Evolutionary conservation across 2,797 vertebrate genomes (phyloP).

Genomic region (Gephyroberyx darwinii): DNA sequence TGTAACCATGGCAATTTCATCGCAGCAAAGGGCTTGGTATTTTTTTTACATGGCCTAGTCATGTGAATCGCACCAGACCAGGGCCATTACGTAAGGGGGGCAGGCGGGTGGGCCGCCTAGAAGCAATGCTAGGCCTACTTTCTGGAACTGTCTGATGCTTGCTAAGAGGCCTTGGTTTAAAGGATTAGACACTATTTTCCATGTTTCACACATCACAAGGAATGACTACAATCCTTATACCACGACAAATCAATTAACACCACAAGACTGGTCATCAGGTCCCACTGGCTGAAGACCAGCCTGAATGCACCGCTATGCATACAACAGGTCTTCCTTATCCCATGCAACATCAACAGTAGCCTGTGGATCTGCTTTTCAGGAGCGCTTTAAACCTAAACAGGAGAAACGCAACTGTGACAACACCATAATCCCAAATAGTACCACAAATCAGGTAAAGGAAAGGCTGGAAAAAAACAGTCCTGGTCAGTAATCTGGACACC

Average conservation of each 20-base stretch:
- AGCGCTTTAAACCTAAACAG: background rate
- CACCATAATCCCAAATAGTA: constrained; percentile 24
- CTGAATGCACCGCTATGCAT: constrained; percentile 1
- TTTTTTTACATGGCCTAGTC: constrained; percentile 71
- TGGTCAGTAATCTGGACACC: constrained; percentile 57
- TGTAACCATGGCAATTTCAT: constrained; percentile 66
- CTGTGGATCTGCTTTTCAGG: constrained; percentile 1
- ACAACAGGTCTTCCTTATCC: constrained; percentile 14
- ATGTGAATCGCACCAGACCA: constrained; percentile 84
- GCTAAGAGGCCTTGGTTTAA: constrained; percentile 48
- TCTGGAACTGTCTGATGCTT: constrained; percentile 55
- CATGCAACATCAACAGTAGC: constrained; percentile 10
- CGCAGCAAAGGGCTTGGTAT: constrained; percentile 61
- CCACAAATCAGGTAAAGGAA: constrained; percentile 17
- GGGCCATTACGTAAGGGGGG: constrained; percentile 76
- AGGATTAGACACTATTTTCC: constrained; percentile 67
- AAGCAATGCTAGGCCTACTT: constrained; percentile 47
- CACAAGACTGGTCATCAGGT: constrained; percentile 49
- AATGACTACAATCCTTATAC: constrained; percentile 54
- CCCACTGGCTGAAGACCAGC: constrained; percentile 12
- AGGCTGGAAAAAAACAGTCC: constrained; percentile 61
- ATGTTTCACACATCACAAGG: constrained; percentile 58
- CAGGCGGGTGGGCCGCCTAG: constrained; percentile 58
- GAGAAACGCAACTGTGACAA: constrained; percentile 4
- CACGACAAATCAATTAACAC: constrained; percentile 45